These are phyloP conservation scores for Drosophila lowei DNA, from an alignment of 1,140 invertebrate species.

Conservation along the genomic window DNA sequence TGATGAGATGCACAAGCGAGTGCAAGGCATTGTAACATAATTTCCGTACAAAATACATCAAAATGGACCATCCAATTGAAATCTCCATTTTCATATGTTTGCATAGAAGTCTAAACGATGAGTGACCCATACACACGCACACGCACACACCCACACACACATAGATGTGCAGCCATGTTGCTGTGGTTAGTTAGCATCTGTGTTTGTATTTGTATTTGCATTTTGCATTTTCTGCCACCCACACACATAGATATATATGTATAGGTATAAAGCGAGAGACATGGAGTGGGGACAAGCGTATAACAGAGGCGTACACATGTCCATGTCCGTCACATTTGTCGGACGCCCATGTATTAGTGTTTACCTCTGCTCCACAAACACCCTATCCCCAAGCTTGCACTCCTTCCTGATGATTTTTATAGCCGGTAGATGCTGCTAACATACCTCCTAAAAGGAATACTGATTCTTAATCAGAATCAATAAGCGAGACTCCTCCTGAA, in stretches of 20 bases:
- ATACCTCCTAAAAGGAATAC: no score
- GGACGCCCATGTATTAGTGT: conserved; percentile 45
- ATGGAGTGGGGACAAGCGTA: no score
- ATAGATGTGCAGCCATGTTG: conserved; percentile 23
- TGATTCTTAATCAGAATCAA: no score
- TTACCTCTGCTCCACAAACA: conserved; percentile 39
- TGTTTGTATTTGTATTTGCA: conserved; percentile 78
- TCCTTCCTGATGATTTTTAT: conserved; percentile 7
- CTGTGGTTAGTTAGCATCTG: conserved; percentile 80
- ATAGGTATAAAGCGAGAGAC: not conserved
- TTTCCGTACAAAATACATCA: conserved; percentile 77
- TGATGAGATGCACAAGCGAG: conserved; percentile 41
- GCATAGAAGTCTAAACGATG: conserved; percentile 36
- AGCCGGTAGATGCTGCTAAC: no score
- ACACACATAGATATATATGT: conserved; percentile 21
- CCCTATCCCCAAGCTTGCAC: not conserved
- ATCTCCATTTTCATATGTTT: conserved; percentile 63
- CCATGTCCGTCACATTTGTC: conserved; percentile 61
- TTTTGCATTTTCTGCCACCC: conserved; percentile 67
- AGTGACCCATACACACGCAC: conserved; percentile 19
- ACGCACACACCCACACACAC: conserved; percentile 17
- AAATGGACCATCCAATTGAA: conserved; percentile 58
- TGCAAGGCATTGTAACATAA: conserved; percentile 69
- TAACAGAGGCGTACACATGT: conserved; percentile 32
- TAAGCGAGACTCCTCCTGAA: no score